These are phyloP conservation scores for Spheniscus humboldti DNA, from an alignment of 2,797 vertebrate genomes.

Conservation along the genomic window DNA sequence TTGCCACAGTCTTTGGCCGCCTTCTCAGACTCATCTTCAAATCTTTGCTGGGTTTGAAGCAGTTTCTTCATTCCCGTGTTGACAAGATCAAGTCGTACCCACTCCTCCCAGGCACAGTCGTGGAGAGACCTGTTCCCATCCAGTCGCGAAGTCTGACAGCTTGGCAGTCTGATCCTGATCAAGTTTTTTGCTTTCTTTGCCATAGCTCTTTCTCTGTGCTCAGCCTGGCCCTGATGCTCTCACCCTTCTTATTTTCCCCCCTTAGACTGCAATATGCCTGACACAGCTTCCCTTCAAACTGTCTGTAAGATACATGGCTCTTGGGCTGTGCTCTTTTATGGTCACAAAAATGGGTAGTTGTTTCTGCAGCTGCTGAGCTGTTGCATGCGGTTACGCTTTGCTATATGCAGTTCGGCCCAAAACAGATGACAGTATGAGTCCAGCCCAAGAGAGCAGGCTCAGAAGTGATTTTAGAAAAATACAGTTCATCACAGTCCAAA, in stretches of 20 bases:
- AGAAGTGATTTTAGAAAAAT: neutral
- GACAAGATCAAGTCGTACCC: neutral
- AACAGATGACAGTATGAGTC: neutral
- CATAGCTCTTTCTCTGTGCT: neutral
- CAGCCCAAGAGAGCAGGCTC: neutral
- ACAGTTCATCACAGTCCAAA: neutral
- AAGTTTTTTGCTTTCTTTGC: neutral
- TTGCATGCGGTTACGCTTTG: neutral
- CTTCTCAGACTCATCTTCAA: neutral
- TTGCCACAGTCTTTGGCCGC: neutral
- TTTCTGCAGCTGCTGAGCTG: neutral
- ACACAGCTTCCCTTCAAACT: neutral
- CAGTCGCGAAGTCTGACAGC: neutral
- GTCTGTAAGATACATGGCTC: neutral
- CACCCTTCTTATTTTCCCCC: neutral
- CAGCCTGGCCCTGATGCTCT: neutral
- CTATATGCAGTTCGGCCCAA: neutral
- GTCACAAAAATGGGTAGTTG: neutral
- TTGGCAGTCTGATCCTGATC: neutral
- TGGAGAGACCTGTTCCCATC: neutral
- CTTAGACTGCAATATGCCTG: neutral
- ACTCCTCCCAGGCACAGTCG: neutral
- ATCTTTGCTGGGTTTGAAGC: neutral
- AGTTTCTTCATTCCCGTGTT: neutral
- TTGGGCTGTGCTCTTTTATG: neutral